Base-by-base conservation (phyloP, 2,113 vertebrate species). In the Dicentrarchus labrax region DNA sequence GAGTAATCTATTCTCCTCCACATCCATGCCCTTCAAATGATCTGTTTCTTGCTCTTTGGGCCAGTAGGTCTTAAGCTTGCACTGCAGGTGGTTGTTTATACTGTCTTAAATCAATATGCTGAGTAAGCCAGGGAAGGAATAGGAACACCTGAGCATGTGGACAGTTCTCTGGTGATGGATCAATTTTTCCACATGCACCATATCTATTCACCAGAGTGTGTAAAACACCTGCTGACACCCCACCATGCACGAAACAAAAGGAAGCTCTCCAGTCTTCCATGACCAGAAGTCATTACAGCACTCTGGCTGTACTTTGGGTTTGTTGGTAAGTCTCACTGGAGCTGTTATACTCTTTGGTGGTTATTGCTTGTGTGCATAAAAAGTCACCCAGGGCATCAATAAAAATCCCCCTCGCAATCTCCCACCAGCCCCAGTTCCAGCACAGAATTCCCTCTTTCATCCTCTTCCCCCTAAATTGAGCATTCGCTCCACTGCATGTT, bases 321-420 rank as follows among this genome's bases (percentile, higher is more conserved):
- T 84, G 78, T 76, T 72, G 72, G 43, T 41, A 13, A 78, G 71
- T 84, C 84, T 90, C 75, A 13, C 57, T 15, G 62, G 82, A 87
- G 86, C 78, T 65, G 82, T 89, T 73, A 48, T 22, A 54, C 80
- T 82, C 69, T 86, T 72, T 76, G 79, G 62, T 88, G 79, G 86
- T 88, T 90, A 75, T 88, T 91, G 90, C 83, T 88, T 84, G 83
- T 88, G 75, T 87, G 89, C 91, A 90, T 91, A 74, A 84, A 88
- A 83, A 79, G 47, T 77, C 83, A 84, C 86, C 82, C 24, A 45
- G 57, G 86, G 92, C 90, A 79, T 94, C 90, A 87, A 91, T 89
- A 85, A 83, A 82, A 85, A 72, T 61, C 76, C 75, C 61, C 51
- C 50, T 16, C 16, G 10, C 80, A 70, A 67, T 84, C 80, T 86